phyloP scores from a whole-genome alignment of 1,140 invertebrate genomes.

The Venustaconcha ellipsiformis region DNA sequence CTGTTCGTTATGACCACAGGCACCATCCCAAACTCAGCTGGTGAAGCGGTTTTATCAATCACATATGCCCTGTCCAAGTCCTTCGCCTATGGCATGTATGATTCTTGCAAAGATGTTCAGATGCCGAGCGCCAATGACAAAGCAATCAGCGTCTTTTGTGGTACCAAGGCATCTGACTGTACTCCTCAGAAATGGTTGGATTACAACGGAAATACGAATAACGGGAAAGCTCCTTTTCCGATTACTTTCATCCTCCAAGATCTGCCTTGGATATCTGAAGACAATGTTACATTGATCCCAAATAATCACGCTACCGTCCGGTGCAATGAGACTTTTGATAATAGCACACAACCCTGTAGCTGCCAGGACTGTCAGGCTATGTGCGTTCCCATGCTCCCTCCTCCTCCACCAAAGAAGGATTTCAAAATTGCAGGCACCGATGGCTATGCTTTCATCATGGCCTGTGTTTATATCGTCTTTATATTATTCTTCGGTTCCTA shows the following conservation, averaged over 20 bases:
- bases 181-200: constrained; percentile 58
- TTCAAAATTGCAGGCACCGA: constrained; percentile 81
- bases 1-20: constrained; percentile 74
- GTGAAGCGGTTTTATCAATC: constrained; percentile 68
- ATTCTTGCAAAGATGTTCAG: constrained; percentile 86
- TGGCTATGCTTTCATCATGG: constrained; percentile 83
- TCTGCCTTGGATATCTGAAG: constrained; percentile 14
- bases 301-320: constrained; percentile 76
- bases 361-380: constrained; percentile 88
- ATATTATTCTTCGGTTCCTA: constrained; percentile 59
- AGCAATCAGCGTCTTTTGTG: constrained; percentile 86
- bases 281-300: constrained; percentile 71
- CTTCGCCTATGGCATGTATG: constrained; percentile 81
- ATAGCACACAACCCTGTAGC: constrained; percentile 80
- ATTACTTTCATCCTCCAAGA: constrained; percentile 76
- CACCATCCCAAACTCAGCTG: not conserved
- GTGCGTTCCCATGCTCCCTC: constrained; percentile 81
- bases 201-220: constrained; percentile 78
- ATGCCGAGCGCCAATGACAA: constrained; percentile 80
- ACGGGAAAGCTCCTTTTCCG: constrained; percentile 82
- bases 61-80: constrained; percentile 73
- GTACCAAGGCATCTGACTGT: constrained; percentile 70
- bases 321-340: constrained; percentile 77
- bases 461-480: constrained; percentile 77
- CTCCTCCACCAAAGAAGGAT: constrained; percentile 75